Evolutionary conservation across 2,797 vertebrate species (phyloP).

Genomic region (Nannoperca australis): DNA sequence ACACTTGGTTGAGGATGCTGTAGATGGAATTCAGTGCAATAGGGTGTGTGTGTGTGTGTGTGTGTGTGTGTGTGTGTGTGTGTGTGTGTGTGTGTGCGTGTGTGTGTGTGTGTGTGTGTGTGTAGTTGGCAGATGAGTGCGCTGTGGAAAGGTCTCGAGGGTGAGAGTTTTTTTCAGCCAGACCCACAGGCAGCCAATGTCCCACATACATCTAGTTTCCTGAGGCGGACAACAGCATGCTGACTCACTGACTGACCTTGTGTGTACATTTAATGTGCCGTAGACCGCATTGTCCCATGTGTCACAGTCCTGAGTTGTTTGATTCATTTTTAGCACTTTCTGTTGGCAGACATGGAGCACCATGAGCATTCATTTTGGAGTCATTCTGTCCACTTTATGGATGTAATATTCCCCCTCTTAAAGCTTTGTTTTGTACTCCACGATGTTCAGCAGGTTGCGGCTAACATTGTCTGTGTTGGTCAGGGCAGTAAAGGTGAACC

Average conservation of each 20-base stretch:
- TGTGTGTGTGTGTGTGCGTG: not conserved
- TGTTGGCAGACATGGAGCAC: not conserved
- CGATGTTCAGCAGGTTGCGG: no score
- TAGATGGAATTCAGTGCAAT: conserved; percentile 47
- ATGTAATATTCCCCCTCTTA: not conserved
- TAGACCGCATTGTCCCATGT: conserved; percentile 13
- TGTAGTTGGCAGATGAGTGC: conserved; percentile 37
- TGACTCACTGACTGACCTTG: conserved; percentile 69
- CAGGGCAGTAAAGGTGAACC: not conserved
- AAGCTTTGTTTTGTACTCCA: not conserved
- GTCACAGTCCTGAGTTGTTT: conserved; percentile 35
- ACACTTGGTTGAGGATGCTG: conserved; percentile 23
- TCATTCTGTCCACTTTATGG: not conserved
- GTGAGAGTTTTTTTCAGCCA: conserved; percentile 71
- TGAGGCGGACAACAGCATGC: conserved; percentile 65
- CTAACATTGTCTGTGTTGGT: no score
- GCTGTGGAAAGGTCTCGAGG: conserved; percentile 68
- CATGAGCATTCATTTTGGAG: not conserved
- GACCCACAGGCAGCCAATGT: conserved; percentile 73
- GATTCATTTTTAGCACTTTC: conserved; percentile 22
- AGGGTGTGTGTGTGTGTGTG: conserved; percentile 23
- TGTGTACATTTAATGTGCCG: conserved; percentile 31
- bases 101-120: conserved; percentile 5
- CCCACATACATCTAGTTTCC: conserved; percentile 73
- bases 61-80: conserved; percentile 28